Evolutionary conservation across 2,888 invertebrate genomes (phyloP).

Genomic region (Drosophila yooni): DNA sequence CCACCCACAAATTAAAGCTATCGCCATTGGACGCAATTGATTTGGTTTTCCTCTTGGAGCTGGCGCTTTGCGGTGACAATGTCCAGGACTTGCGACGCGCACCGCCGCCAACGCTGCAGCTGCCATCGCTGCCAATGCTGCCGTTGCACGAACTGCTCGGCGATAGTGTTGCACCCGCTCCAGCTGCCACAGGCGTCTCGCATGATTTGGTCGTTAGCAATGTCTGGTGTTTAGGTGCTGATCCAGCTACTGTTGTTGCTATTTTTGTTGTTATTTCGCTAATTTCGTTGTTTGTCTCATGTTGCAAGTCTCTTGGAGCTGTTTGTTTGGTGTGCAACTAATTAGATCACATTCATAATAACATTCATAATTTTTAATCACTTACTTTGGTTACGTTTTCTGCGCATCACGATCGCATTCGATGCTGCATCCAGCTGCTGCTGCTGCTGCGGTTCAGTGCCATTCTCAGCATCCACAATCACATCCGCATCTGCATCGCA

Average conservation of each 20-base stretch:
- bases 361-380: constrained; percentile 7
- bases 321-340: not conserved
- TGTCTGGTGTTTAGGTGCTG: constrained; percentile 63
- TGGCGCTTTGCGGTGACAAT: constrained; percentile 83
- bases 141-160: constrained; percentile 81
- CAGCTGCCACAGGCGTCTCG: constrained; percentile 66
- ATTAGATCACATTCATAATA: not conserved
- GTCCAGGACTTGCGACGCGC: constrained; percentile 83
- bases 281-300: constrained; percentile 57
- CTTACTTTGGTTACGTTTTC: constrained; percentile 64
- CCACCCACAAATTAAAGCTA: constrained; percentile 84
- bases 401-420: constrained; percentile 24
- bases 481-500: constrained; percentile 43
- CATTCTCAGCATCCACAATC: not conserved
- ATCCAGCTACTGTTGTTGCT: not conserved
- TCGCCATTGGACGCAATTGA: constrained; percentile 67
- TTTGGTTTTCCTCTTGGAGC: constrained; percentile 89
- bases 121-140: constrained; percentile 80
- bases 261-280: not conserved
- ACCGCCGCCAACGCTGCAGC: constrained; percentile 79
- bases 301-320: constrained; percentile 62
- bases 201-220: constrained; percentile 80
- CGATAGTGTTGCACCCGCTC: constrained; percentile 61
- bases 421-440: constrained; percentile 3
- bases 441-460: constrained; percentile 14